Evolutionary conservation across 2,797 vertebrate species (phyloP).

Genomic region (Setipinna tenuifilis): DNA sequence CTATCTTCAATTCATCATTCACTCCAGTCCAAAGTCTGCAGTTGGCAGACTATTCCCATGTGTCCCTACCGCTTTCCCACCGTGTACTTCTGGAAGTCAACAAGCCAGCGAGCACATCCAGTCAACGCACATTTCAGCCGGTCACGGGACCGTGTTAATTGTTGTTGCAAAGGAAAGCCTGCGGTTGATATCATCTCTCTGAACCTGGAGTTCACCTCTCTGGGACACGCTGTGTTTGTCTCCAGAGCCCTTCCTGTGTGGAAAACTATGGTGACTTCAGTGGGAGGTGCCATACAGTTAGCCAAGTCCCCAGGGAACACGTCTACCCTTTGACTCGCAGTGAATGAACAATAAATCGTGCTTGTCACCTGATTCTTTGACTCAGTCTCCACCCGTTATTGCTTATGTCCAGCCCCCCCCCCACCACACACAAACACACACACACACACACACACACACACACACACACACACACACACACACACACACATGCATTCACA

Average conservation of each 20-base stretch:
- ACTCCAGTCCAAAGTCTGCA: background rate
- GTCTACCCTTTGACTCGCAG: background rate
- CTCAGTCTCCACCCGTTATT: background rate
- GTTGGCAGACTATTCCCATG: background rate
- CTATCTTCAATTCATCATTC: background rate
- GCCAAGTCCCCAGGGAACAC: background rate
- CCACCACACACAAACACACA: background rate
- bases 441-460: background rate
- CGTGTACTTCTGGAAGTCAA: background rate
- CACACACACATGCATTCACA: background rate
- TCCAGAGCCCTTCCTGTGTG: conserved; percentile 18
- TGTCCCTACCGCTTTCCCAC: background rate
- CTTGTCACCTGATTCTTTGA: background rate
- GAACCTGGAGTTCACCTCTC: background rate
- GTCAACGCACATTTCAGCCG: background rate
- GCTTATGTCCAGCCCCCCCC: background rate
- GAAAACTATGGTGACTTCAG: background rate
- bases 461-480: background rate
- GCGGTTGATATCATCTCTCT: background rate
- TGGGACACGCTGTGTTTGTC: background rate
- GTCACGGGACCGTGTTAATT: conserved; percentile 13
- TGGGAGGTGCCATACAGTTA: background rate
- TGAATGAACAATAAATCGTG: background rate
- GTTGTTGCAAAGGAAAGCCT: conserved; percentile 19
- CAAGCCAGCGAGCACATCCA: background rate